A percentile compares a stretch with the other conserved stretches of the same genome.
phyloP scores from a whole-genome alignment of 1,140 invertebrate species.

The Orchestia grillus region DNA sequence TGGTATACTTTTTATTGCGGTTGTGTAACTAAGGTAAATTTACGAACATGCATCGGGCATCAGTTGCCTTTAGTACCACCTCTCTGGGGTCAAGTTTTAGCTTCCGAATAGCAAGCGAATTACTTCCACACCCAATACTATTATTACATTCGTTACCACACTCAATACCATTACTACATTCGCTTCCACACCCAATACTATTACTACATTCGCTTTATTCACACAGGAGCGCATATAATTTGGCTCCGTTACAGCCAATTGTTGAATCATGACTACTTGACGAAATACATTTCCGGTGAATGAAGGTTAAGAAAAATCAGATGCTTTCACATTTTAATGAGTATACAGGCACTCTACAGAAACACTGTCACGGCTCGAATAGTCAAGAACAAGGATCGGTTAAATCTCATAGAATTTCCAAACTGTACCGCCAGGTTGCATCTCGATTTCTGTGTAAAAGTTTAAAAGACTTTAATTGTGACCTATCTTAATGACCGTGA shows the following conservation, averaged over 20 bases:
- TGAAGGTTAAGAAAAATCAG: not conserved
- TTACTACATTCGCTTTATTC: too few relatives aligned
- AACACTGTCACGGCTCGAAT: not conserved
- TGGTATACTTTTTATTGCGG: not conserved
- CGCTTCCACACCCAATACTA: too few relatives aligned
- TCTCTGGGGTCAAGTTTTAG: too few relatives aligned
- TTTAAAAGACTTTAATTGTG: not conserved
- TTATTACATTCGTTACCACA: too few relatives aligned
- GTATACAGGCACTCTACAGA: not conserved
- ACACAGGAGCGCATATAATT: too few relatives aligned
- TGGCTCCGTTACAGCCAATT: too few relatives aligned
- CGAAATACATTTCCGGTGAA: too few relatives aligned
- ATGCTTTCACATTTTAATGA: not conserved
- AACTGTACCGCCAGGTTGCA: not conserved
- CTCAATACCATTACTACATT: too few relatives aligned
- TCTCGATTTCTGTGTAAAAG: not conserved
- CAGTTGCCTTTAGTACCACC: too few relatives aligned
- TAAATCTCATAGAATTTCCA: not conserved
- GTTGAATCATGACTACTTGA: too few relatives aligned
- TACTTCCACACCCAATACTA: too few relatives aligned
- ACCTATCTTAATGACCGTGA: not conserved
- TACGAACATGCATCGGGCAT: not conserved
- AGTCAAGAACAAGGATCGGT: not conserved
- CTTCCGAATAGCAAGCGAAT: too few relatives aligned
- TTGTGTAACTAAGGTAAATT: not conserved